These are phyloP conservation scores for Limosa lapponica DNA, from an alignment of 2,797 vertebrate genomes.

Conservation along the genomic window DNA sequence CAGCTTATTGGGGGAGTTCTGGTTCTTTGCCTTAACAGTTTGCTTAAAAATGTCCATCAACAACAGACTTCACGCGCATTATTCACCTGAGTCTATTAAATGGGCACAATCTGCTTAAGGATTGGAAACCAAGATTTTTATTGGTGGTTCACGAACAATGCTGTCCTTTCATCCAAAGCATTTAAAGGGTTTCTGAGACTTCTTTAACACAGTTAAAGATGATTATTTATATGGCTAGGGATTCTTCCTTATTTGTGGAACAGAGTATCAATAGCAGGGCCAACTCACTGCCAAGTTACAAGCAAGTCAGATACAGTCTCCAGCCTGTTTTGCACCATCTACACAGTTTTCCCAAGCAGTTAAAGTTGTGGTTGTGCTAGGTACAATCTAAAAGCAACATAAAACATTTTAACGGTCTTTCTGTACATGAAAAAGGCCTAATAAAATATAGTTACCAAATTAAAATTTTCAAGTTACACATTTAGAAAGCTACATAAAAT, in stretches of 20 bases:
- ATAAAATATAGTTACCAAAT: not conserved
- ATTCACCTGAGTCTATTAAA: not conserved
- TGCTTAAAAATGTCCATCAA: not conserved
- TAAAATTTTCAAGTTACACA: not conserved
- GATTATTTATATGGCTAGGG: not conserved
- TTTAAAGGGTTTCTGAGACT: not conserved
- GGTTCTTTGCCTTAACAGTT: not conserved
- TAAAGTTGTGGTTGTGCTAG: not conserved
- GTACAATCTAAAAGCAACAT: not conserved
- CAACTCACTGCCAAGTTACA: not conserved
- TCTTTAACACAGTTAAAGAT: not conserved
- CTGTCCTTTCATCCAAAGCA: not conserved
- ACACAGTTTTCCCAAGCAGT: not conserved
- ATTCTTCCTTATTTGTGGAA: conserved; percentile 1
- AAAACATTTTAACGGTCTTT: not conserved
- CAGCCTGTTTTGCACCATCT: not conserved
- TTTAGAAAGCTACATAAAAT: not conserved
- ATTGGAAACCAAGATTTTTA: not conserved
- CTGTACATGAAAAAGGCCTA: not conserved
- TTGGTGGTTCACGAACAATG: not conserved
- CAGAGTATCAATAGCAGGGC: not conserved
- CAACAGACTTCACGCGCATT: not conserved
- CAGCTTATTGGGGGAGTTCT: not conserved
- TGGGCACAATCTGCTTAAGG: not conserved
- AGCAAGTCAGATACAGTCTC: not conserved